These are phyloP conservation scores for Xenopus petersii DNA, from an alignment of 2,797 vertebrate genomes.

Conservation along the genomic window DNA sequence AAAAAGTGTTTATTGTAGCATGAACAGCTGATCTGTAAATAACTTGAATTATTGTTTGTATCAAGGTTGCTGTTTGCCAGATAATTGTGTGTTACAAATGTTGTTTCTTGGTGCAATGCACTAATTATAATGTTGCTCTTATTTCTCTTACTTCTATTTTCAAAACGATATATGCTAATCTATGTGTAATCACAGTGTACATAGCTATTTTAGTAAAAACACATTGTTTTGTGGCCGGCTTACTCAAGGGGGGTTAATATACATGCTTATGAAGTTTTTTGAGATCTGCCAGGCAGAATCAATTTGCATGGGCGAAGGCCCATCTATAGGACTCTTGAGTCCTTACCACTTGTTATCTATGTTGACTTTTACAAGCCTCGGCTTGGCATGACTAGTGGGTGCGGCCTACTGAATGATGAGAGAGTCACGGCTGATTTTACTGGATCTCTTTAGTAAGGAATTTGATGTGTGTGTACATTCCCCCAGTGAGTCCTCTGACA, in stretches of 20 bases:
- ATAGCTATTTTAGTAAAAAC: too few species aligned
- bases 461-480: conserved; percentile 7
- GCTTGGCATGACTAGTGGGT: conserved; percentile 1
- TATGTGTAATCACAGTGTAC: too few species aligned
- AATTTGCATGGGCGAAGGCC: conserved; percentile 5
- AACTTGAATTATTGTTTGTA: too few species aligned
- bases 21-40: too few species aligned
- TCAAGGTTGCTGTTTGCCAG: too few species aligned
- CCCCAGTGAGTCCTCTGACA: conserved; percentile 2
- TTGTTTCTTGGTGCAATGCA: too few species aligned
- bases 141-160: too few species aligned
- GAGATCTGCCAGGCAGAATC: conserved; percentile 15
- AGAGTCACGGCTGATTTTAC: not conserved
- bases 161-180: too few species aligned
- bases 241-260: not conserved
- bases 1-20: too few species aligned
- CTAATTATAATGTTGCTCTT: too few species aligned
- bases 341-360: conserved; percentile 4
- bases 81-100: too few species aligned
- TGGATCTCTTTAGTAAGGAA: conserved; percentile 12
- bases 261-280: not conserved
- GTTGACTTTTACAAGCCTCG: conserved; percentile 9
- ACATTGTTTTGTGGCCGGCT: too few species aligned
- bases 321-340: not conserved
- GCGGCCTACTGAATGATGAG: not conserved